Evolutionary conservation across 2,113 vertebrate species (phyloP).

Genomic region (Thunnus maccoyii): DNA sequence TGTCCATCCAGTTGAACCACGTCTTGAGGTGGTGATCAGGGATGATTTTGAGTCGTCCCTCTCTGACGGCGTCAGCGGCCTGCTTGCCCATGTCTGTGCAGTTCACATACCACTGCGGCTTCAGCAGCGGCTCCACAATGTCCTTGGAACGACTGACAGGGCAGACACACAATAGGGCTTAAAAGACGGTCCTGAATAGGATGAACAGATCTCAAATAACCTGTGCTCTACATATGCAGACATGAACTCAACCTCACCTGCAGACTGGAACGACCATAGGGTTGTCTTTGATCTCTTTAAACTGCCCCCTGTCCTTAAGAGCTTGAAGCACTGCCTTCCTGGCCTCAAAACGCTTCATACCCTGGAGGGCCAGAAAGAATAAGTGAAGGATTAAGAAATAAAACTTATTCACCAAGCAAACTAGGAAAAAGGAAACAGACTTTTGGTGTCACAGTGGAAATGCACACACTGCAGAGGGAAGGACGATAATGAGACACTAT

Average conservation of each 20-base stretch:
- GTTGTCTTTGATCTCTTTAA: slow-evolving; percentile 91
- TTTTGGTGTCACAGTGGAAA: slow-evolving; percentile 42
- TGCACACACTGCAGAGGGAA: slow-evolving; percentile 34
- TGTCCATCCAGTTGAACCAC: slow-evolving; percentile 95
- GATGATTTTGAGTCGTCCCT: slow-evolving; percentile 89
- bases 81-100: slow-evolving; percentile 90
- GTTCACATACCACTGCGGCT: slow-evolving; percentile 94
- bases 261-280: slow-evolving; percentile 96
- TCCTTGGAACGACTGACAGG: slow-evolving; percentile 91
- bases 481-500: slow-evolving; percentile 66
- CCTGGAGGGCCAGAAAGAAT: slow-evolving; percentile 74
- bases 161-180: not conserved
- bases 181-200: not conserved
- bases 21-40: slow-evolving; percentile 91
- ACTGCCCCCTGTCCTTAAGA: slow-evolving; percentile 88
- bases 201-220: slow-evolving; percentile 12
- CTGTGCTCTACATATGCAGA: not conserved
- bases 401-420: slow-evolving; percentile 2
- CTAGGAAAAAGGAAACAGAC: not conserved
- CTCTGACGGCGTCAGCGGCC: slow-evolving; percentile 88
- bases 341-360: slow-evolving; percentile 93
- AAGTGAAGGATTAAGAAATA: slow-evolving; percentile 19
- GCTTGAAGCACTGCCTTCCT: slow-evolving; percentile 89
- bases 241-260: slow-evolving; percentile 83
- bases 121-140: slow-evolving; percentile 92